phyloP scores from a whole-genome alignment of 2,797 vertebrate species.

The Tenualosa thibaudeaui region DNA sequence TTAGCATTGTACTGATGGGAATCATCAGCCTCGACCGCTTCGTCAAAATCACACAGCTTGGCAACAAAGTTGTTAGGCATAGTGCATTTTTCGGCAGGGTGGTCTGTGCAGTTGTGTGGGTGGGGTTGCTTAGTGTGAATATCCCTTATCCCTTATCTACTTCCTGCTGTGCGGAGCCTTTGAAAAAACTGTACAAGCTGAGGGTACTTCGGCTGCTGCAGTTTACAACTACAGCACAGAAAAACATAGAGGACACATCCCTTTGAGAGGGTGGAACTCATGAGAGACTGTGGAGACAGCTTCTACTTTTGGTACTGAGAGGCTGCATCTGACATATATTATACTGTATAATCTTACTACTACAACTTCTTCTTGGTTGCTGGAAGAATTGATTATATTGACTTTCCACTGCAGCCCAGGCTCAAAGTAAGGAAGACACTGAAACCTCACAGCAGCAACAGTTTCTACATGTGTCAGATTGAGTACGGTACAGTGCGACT shows the following conservation, averaged over 20 bases:
- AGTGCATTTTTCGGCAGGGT: conserved; percentile 52
- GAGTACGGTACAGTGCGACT: too few species aligned
- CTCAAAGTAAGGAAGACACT: too few species aligned
- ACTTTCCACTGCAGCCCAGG: too few species aligned
- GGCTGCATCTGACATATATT: too few species aligned
- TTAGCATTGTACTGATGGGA: conserved; percentile 81
- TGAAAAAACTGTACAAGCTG: conserved; percentile 54
- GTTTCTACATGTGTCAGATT: too few species aligned
- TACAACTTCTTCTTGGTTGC: too few species aligned
- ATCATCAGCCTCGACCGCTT: conserved; percentile 88
- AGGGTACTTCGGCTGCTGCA: not conserved
- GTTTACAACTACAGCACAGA: not conserved
- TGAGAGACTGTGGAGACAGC: not conserved
- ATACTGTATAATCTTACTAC: too few species aligned
- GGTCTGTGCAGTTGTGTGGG: not conserved
- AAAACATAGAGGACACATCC: not conserved
- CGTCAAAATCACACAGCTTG: conserved; percentile 85
- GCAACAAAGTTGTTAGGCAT: conserved; percentile 73
- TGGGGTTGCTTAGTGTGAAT: not conserved
- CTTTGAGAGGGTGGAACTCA: not conserved
- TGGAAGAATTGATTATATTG: too few species aligned
- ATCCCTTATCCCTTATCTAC: conserved; percentile 90
- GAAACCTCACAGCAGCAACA: too few species aligned
- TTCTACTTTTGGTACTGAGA: not conserved
- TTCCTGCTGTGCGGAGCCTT: conserved; percentile 81